Conservation (phyloP, 2,888 invertebrate genomes). For the Tetanocera ferruginea region DNA sequence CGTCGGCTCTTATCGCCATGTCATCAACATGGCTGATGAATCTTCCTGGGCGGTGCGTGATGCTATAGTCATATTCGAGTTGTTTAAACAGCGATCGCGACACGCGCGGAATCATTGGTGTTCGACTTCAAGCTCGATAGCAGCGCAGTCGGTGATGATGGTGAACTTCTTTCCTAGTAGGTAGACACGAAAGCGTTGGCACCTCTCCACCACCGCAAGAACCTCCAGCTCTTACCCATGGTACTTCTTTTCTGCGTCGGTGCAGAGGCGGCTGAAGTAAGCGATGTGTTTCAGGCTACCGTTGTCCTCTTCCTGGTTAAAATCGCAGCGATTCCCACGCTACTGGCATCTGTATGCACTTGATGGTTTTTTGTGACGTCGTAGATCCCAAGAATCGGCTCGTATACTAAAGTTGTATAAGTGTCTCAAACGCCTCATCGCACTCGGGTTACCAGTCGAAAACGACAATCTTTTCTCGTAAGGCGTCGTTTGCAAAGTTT, state of each 20-base stretch:
- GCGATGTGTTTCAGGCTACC: slow-evolving; percentile 19
- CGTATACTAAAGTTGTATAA: neutral
- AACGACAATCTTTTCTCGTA: neutral
- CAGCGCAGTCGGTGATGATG: slow-evolving; percentile 39
- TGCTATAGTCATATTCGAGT: slow-evolving; percentile 21
- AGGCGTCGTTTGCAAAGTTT: slow-evolving; percentile 6
- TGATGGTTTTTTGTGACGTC: slow-evolving; percentile 42
- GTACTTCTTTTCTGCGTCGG: slow-evolving; percentile 35
- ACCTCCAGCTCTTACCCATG: slow-evolving; percentile 42
- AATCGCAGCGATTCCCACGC: slow-evolving; percentile 39
- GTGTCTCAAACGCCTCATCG: neutral
- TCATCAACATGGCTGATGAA: slow-evolving; percentile 61
- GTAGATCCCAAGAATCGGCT: slow-evolving; percentile 39
- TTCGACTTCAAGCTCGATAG: slow-evolving; percentile 38
- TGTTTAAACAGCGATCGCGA: slow-evolving; percentile 34
- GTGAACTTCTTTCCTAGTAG: slow-evolving; percentile 40
- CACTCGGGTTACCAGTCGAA: neutral
- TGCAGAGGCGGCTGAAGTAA: slow-evolving; percentile 43
- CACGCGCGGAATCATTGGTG: slow-evolving; percentile 13
- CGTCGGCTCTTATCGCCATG: slow-evolving; percentile 49
- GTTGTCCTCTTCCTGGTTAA: slow-evolving; percentile 32
- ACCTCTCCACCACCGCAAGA: slow-evolving; percentile 37
- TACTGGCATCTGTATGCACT: slow-evolving; percentile 42
- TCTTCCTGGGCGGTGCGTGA: slow-evolving; percentile 42
- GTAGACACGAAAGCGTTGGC: slow-evolving; percentile 44